These are phyloP conservation scores for Acromyrmex heyeri DNA, from an alignment of 1,140 invertebrate genomes.

Conservation along the genomic window DNA sequence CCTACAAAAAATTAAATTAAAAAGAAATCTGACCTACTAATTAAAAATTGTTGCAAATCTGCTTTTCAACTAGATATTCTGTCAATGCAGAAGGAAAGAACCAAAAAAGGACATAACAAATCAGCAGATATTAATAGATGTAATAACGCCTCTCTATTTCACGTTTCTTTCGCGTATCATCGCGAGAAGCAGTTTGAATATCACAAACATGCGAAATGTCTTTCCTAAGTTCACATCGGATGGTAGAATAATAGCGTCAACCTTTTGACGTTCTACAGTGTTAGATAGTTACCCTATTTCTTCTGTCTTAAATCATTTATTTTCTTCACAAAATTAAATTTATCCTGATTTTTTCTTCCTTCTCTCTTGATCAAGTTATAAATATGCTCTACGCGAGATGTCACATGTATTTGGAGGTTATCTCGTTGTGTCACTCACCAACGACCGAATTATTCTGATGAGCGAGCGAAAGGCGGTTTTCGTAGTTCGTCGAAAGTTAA, in stretches of 20 bases:
- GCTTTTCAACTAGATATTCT: not conserved
- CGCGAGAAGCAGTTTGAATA: not conserved
- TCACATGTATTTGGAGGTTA: slow-evolving; percentile 6
- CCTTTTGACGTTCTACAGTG: too few species aligned
- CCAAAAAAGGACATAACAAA: not conserved
- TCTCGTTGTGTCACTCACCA: not conserved
- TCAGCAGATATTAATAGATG: not conserved
- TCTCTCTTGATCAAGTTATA: too few species aligned
- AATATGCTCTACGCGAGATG: not conserved
- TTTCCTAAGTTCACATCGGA: too few species aligned
- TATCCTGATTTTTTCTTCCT: too few species aligned
- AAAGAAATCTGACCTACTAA: not conserved
- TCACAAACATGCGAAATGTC: too few species aligned
- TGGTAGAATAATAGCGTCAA: too few species aligned
- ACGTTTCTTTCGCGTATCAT: not conserved
- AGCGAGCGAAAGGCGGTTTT: not conserved
- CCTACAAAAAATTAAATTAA: too few species aligned
- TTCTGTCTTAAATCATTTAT: too few species aligned
- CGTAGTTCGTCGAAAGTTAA: not conserved
- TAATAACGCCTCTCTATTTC: not conserved
- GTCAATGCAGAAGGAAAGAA: not conserved
- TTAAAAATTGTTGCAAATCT: not conserved
- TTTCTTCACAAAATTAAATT: too few species aligned
- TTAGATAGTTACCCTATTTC: too few species aligned
- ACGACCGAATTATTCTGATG: not conserved